Conservation (phyloP, 2,113 vertebrate species). For the Lasiurus borealis region DNA sequence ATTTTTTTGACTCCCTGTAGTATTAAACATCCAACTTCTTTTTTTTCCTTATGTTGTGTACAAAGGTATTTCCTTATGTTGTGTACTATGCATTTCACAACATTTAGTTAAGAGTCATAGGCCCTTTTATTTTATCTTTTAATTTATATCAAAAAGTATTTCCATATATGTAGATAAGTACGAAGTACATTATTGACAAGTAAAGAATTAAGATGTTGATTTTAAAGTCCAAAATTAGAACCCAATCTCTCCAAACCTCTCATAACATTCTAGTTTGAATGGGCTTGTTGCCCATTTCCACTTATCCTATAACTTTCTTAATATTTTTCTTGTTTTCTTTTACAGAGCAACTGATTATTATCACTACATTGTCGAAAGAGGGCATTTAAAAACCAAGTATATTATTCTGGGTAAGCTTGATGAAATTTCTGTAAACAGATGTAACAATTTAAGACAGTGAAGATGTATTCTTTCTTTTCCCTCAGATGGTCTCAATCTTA, state of each 20-base stretch:
- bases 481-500: neutral
- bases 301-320: constrained; percentile 93
- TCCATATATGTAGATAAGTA: constrained; percentile 87
- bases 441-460: neutral
- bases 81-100: constrained; percentile 86
- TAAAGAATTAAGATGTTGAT: constrained; percentile 92
- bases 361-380: constrained; percentile 94
- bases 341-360: constrained; percentile 93
- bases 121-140: constrained; percentile 81
- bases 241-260: constrained; percentile 93
- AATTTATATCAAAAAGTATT: constrained; percentile 82
- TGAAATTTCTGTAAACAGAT: neutral
- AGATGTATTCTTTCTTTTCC: neutral
- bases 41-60: constrained; percentile 82
- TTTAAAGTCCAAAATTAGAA: constrained; percentile 93
- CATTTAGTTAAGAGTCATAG: constrained; percentile 88
- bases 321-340: constrained; percentile 93
- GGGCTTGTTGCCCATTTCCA: constrained; percentile 92
- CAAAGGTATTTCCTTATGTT: constrained; percentile 53
- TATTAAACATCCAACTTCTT: constrained; percentile 81
- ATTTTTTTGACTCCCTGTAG: constrained; percentile 86
- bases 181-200: constrained; percentile 92
- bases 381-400: constrained; percentile 80
- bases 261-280: constrained; percentile 92
- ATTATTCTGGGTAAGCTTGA: neutral